Evolutionary conservation across 2,888 invertebrate genomes (phyloP).

Genomic region (Caenorhabditis plicata): DNA sequence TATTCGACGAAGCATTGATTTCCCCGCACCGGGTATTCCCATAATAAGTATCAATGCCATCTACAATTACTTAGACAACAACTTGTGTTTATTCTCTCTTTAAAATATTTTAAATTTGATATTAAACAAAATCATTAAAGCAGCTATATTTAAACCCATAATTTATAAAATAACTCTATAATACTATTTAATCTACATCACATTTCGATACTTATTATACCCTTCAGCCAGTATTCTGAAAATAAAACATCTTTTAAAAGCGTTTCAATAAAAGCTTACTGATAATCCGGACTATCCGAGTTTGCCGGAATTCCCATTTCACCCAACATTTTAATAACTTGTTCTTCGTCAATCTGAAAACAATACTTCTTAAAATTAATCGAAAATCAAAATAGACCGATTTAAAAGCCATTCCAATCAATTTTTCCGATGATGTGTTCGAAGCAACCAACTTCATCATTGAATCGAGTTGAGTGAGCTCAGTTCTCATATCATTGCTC

Average conservation of each 20-base stretch:
- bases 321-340: conserved; percentile 21
- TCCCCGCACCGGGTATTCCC: conserved; percentile 39
- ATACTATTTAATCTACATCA: too few species aligned
- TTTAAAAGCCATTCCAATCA: conserved; percentile 19
- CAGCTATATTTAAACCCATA: too few species aligned
- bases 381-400: conserved; percentile 3
- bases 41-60: conserved; percentile 37
- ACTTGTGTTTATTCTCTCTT: neutral
- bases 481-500: neutral
- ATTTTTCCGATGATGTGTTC: conserved; percentile 16
- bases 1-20: conserved; percentile 21
- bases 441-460: conserved; percentile 25
- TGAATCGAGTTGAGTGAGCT: conserved; percentile 18
- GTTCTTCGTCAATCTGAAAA: conserved; percentile 25
- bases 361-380: neutral
- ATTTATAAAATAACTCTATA: too few species aligned
- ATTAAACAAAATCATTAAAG: conserved; percentile 2
- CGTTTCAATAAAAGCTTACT: conserved; percentile 3
- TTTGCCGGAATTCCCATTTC: conserved; percentile 19
- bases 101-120: conserved; percentile 2
- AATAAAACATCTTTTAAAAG: neutral
- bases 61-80: too few species aligned
- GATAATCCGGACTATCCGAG: conserved; percentile 27
- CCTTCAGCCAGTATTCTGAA: conserved; percentile 22
- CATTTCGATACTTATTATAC: too few species aligned